Evolutionary conservation across 1,140 invertebrate species (phyloP).

Genomic region (Anastrepha obliqua): DNA sequence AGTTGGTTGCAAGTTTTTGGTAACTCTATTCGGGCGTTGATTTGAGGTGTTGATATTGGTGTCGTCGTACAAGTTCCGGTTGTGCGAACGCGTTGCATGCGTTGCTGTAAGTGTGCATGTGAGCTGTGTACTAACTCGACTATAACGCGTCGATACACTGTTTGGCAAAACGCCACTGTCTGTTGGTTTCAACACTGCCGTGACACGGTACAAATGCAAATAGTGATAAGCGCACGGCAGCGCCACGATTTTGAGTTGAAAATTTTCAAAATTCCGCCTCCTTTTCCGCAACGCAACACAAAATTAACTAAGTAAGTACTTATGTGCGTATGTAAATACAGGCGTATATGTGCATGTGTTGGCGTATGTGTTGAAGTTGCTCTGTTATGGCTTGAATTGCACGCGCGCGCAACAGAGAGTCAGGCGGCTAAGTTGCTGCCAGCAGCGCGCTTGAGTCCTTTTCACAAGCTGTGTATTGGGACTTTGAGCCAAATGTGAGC

Average conservation of each 20-base stretch:
- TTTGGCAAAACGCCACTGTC: background rate
- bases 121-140: background rate
- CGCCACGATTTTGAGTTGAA: conserved; percentile 63
- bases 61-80: conserved; percentile 31
- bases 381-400: background rate
- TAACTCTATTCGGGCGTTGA: conserved; percentile 1
- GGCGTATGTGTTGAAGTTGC: background rate
- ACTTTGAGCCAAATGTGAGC: background rate
- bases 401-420: conserved; percentile 41
- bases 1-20: conserved; percentile 24
- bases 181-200: background rate
- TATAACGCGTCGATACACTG: conserved; percentile 10
- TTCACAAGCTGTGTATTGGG: background rate
- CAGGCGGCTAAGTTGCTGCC: background rate
- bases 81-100: conserved; percentile 5
- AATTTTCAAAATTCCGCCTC: conserved; percentile 66
- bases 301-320: background rate
- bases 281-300: conserved; percentile 21
- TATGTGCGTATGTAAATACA: background rate
- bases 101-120: background rate
- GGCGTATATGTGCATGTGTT: background rate
- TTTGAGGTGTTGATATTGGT: background rate
- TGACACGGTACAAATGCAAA: conserved; percentile 72
- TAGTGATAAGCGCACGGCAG: conserved; percentile 63
- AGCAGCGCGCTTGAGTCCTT: conserved; percentile 32